Base-by-base conservation (phyloP, 2,888 invertebrate genomes). In the Micoletzkya japonica region DNA sequence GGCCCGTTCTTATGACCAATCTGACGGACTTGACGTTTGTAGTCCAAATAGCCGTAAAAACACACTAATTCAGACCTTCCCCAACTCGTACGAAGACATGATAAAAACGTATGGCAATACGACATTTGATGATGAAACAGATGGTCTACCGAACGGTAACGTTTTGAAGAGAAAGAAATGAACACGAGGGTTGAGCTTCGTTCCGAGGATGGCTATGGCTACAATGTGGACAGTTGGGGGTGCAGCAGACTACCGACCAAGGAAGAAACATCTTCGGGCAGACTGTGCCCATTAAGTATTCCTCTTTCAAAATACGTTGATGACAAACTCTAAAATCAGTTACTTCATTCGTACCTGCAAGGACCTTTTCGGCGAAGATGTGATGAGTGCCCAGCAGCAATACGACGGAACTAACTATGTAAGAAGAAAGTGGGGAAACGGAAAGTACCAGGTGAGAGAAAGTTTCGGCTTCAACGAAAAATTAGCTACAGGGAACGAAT, bases 71-170 rank as follows among this genome's bases (percentile, higher is more conserved):
- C 60, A 60, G 60, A 28, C 30, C 1, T 67, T 77, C 44, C 63
- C 64, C 52, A 79, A 79, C 63, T 74, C 74, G 2, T 79, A 79
- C 60, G 34, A 49, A 3, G 70, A 69, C 37, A 76, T 76, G 74
- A 76, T 79, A 44, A 60, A 4, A 10, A 14, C 36, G n/a, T 56
- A 56, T 17, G 24, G 39, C 28, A 66, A 66, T 20, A 56, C 36
- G 28, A 66, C 54, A 4, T 66, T 66, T 56, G 66, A 66, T 17
- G 66, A 66, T 34, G 50, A 63, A 20, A 37, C 37, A 14, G 44
- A 60, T 39, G 60, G 60, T 4, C 60, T 60, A 28, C 39, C 39
- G 14, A 32, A 44, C 20, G 60, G 60, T 60, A 4, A 59, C n/a
- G 37, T n/a, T 4, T 1, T 7, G 20, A n/a, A 58, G 4, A n/a